Evolutionary conservation across 1,140 invertebrate genomes (phyloP), one percentile per base, ranked within the genome.

Genomic region (Nasonia giraulti): DNA sequence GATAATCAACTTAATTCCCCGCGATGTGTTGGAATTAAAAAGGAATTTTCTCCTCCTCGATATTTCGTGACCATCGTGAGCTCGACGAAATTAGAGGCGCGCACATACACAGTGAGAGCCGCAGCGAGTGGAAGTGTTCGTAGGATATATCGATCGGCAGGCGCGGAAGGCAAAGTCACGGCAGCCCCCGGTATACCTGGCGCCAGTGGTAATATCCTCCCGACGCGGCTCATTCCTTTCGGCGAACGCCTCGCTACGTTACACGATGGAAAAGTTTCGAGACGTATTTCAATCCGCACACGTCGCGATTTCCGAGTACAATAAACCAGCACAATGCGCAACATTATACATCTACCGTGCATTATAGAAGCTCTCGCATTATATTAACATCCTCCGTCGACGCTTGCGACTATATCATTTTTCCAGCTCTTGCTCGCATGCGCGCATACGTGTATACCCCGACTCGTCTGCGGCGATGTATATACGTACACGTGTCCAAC

Each of bases 91-190:
- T 79, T 79, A 68, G 31, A 66, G 77, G 27, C n/a, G 55, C 5
- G 27, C 50, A 10, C 14, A 20, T 23, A n/a, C 55, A n/a, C 20
- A 62, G 33, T 37, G 33, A 4, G 5, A 68, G 17, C 27, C 27
- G 27, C 27, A 1, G 27, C 14, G 55, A 62, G 20, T n/a, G 17
- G 6, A 62, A 62, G 77, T 40, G 77, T 79, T 79, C 12, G 55
- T 66, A 66, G 27, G 55, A 79, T 79, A 40, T 79, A 79, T 79
- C 77, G 77, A 79, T 66, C 55, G 50, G 50, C 76, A 14, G 14
- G 77, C 27, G 31, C 75, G 37, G 37, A 62, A 71, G 31, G 55
- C 55, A 37, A 79, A 79, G 77, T 79, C 77, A 78, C 76, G 76
- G 76, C 76, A 75, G 47, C 40, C 17, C 50, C 5, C 50, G 50